Conservation (phyloP, 2,797 vertebrate genomes). For the Sebastes oblongus region DNA sequence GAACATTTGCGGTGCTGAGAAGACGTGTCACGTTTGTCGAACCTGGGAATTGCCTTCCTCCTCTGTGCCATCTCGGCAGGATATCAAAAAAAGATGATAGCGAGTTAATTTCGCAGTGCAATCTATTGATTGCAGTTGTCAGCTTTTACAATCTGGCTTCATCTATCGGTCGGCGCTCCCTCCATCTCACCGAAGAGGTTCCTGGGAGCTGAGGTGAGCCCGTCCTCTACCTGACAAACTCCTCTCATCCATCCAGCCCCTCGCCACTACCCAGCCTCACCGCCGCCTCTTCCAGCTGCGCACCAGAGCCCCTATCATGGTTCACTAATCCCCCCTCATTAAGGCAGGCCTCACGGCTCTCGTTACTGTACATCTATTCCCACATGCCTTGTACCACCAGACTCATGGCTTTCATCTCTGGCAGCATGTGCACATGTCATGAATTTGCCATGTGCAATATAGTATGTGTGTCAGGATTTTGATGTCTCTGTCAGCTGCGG, state of each 20-base stretch:
- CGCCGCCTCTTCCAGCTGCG: slow-evolving; percentile 23
- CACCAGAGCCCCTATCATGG: slow-evolving; percentile 49
- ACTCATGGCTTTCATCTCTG: slow-evolving; percentile 67
- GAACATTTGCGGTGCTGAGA: not conserved
- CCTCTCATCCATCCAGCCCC: slow-evolving; percentile 35
- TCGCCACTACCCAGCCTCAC: slow-evolving; percentile 4
- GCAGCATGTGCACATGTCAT: slow-evolving; percentile 61
- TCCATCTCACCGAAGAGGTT: slow-evolving; percentile 35
- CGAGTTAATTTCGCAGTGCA: slow-evolving; percentile 40
- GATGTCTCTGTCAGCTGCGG: slow-evolving; percentile 59
- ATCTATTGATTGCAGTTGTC: slow-evolving; percentile 70
- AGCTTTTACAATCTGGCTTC: slow-evolving; percentile 57
- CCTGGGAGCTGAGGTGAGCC: slow-evolving; percentile 46
- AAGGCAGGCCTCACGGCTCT: slow-evolving; percentile 61
- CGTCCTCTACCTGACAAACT: slow-evolving; percentile 65
- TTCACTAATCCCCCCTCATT: slow-evolving; percentile 78
- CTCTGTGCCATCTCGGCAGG: slow-evolving; percentile 25
- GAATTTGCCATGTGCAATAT: slow-evolving; percentile 61
- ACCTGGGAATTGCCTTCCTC: slow-evolving; percentile 22
- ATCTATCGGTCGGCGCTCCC: slow-evolving; percentile 24
- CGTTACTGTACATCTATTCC: slow-evolving; percentile 69
- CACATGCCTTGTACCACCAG: slow-evolving; percentile 52
- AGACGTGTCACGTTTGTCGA: not conserved
- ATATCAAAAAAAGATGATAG: slow-evolving; percentile 53
- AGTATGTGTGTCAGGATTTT: slow-evolving; percentile 49